Percentiles rank a stretch among this genome's conserved stretches.
Evolutionary conservation across 2,888 invertebrate species (phyloP).

Genomic region (Mactromeris polynyma): DNA sequence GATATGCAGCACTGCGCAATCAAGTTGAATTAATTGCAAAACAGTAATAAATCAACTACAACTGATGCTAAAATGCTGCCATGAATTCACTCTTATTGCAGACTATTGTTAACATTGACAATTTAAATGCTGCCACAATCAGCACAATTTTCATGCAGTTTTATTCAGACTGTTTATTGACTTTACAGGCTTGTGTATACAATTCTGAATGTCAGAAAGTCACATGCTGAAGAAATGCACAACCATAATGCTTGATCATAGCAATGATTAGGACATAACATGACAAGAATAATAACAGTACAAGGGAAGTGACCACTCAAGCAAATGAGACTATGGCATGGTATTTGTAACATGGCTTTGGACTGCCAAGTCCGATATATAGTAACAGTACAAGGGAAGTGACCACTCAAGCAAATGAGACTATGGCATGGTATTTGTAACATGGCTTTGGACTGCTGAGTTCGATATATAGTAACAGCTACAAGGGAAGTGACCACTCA

Average conservation of each 20-base stretch:
- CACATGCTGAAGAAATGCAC: background rate
- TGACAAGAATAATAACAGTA: background rate
- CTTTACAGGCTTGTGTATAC: background rate
- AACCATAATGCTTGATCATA: background rate
- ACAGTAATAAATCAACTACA: conserved; percentile 7
- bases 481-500: background rate
- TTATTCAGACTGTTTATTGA: background rate
- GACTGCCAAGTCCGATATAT: no score
- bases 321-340: background rate
- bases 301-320: background rate
- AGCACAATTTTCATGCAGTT: conserved; percentile 7
- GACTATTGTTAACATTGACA: conserved; percentile 20
- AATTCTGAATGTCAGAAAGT: background rate
- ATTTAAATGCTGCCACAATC: conserved; percentile 8
- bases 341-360: no score
- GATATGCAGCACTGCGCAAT: conserved; percentile 3
- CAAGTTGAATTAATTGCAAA: conserved; percentile 8
- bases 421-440: no score
- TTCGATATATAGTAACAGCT: no score
- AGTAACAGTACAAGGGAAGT: background rate
- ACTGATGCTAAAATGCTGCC: conserved; percentile 5
- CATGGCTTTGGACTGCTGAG: no score
- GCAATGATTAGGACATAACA: background rate
- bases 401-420: background rate
- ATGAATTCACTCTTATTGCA: background rate